These are phyloP conservation scores for Microplitis deprimator DNA, from an alignment of 2,888 invertebrate genomes.

Conservation along the genomic window DNA sequence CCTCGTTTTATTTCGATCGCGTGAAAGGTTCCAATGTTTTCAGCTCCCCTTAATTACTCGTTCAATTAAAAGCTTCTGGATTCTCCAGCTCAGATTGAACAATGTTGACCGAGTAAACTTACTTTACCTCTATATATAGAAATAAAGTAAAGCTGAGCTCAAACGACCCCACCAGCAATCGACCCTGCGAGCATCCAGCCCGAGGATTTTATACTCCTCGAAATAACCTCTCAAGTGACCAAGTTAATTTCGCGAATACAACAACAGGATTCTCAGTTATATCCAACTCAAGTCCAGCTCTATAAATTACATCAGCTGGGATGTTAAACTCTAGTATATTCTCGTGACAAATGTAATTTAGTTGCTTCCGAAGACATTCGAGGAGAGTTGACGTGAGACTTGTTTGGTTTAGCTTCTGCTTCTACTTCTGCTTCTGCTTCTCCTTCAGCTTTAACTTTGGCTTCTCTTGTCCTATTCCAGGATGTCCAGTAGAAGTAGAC, in stretches of 20 bases:
- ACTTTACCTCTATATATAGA: neutral
- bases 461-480: neutral
- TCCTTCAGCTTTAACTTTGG: neutral
- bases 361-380: neutral
- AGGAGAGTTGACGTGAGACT: neutral
- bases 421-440: neutral
- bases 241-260: neutral
- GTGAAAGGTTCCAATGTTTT: neutral
- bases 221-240: neutral
- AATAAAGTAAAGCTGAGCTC: neutral
- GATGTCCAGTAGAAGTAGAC: neutral
- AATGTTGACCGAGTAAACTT: constrained; percentile 31
- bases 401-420: neutral
- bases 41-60: constrained; percentile 18
- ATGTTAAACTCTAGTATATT: neutral
- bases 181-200: neutral
- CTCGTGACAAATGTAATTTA: constrained; percentile 1
- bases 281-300: neutral
- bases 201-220: neutral
- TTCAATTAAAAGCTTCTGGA: constrained; percentile 24
- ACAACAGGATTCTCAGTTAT: neutral
- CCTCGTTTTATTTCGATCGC: neutral
- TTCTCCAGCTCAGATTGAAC: constrained; percentile 14
- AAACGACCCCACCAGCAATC: neutral
- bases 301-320: neutral